A percentile compares a stretch with the other conserved stretches of the same genome.
Conservation (phyloP, 2,797 vertebrate species). For the Lacerta viridis region DNA sequence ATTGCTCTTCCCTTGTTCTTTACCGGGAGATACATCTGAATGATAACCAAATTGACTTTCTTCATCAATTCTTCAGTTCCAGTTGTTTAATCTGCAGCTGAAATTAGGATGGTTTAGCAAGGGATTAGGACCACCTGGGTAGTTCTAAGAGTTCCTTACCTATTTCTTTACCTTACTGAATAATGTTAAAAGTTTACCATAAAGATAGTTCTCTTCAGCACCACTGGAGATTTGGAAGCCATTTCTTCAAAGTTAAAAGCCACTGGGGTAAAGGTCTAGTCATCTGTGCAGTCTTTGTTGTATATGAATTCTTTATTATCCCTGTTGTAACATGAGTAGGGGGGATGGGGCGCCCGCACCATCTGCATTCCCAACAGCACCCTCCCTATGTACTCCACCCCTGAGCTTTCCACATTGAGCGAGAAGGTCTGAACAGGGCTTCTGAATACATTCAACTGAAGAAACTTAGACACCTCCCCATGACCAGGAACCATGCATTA, state of each 20-base stretch:
- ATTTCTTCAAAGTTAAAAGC: constrained; percentile 1
- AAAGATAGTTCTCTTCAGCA: background rate
- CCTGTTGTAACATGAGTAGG: background rate
- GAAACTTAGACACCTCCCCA: background rate
- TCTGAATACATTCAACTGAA: background rate
- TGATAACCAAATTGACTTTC: constrained; percentile 45
- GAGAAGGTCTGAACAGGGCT: background rate
- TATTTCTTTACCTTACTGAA: constrained; percentile 24
- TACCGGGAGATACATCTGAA: constrained; percentile 47
- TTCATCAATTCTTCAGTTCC: constrained; percentile 19
- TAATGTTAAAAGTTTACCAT: constrained; percentile 3
- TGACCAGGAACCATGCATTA: background rate
- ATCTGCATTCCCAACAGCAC: background rate
- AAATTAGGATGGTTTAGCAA: constrained; percentile 35
- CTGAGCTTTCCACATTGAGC: background rate
- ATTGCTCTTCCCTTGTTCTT: constrained; percentile 46
- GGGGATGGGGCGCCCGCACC: background rate
- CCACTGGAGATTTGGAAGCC: background rate
- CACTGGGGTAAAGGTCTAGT: background rate
- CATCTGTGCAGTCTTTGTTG: background rate
- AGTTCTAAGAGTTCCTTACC: background rate
- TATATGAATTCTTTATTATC: background rate
- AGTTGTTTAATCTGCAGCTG: background rate
- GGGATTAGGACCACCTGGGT: constrained; percentile 6
- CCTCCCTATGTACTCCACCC: background rate